Evolutionary conservation across 2,888 invertebrate species (phyloP).

Genomic region (Hylaea fasciaria): DNA sequence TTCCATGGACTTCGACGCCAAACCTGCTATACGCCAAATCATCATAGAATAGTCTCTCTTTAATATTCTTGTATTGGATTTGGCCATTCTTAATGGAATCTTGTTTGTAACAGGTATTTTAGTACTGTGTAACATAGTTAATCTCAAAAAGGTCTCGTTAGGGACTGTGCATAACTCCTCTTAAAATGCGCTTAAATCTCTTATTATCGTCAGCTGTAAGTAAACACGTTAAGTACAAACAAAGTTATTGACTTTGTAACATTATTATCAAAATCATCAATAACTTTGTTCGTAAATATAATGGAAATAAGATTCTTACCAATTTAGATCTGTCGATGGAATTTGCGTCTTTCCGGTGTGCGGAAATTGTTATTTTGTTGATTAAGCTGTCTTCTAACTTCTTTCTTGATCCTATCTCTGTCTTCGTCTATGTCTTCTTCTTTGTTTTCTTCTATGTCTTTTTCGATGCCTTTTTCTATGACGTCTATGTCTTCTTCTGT

Average conservation of each 20-base stretch:
- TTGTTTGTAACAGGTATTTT: too few species aligned
- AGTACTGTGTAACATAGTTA: too few species aligned
- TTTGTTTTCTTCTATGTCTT: constrained; percentile 41
- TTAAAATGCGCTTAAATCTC: too few species aligned
- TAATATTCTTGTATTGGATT: not conserved
- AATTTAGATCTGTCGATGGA: constrained; percentile 32
- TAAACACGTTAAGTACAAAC: too few species aligned
- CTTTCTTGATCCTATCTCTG: constrained; percentile 45
- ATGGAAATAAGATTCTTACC: constrained; percentile 16
- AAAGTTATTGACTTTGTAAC: not conserved
- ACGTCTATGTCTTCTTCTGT: constrained; percentile 46
- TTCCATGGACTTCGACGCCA: not conserved
- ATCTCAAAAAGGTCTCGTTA: constrained; percentile 15
- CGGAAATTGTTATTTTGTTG: constrained; percentile 31
- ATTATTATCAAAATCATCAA: not conserved
- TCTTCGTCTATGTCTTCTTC: constrained; percentile 41
- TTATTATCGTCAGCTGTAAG: too few species aligned
- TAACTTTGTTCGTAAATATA: not conserved
- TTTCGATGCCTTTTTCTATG: constrained; percentile 47
- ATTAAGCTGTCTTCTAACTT: constrained; percentile 40
- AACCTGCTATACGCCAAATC: constrained; percentile 3
- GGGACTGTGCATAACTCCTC: not conserved
- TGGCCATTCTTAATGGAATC: too few species aligned
- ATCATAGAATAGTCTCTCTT: not conserved
- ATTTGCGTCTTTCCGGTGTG: constrained; percentile 42